A percentile compares a stretch with the other conserved stretches of the same genome.
These are phyloP conservation scores for Drosophila virilis DNA, from an alignment of 1,140 invertebrate species.

Conservation along the genomic window DNA sequence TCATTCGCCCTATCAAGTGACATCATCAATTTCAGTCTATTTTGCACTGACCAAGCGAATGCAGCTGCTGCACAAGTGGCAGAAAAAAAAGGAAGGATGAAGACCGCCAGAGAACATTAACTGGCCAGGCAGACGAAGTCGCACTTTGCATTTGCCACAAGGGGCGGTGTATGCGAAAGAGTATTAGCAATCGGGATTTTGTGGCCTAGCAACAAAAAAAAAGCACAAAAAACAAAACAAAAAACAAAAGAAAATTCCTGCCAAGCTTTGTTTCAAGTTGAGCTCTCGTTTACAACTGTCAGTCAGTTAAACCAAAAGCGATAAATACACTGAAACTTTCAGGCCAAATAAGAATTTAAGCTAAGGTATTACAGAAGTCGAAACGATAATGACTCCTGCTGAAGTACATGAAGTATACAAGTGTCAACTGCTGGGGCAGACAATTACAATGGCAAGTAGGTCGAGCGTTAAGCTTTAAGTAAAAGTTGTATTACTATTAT, in stretches of 20 bases:
- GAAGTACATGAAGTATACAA: not conserved
- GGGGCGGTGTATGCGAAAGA: not conserved
- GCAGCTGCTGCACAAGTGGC: slow-evolving; percentile 29
- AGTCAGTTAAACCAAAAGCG: slow-evolving; percentile 20
- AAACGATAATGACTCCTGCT: not conserved
- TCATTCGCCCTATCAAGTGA: slow-evolving; percentile 83
- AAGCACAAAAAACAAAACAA: slow-evolving; percentile 6
- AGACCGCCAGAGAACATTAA: slow-evolving; percentile 28
- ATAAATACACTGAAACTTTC: not conserved
- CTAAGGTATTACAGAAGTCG: not conserved
- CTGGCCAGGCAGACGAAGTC: slow-evolving; percentile 1
- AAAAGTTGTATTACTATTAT: not conserved
- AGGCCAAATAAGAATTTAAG: slow-evolving; percentile 3
- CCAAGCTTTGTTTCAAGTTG: slow-evolving; percentile 14
- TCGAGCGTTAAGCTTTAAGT: not conserved
- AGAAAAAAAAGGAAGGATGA: not conserved
- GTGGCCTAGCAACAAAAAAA: slow-evolving; percentile 5
- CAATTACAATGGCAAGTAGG: not conserved
- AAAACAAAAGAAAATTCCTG: slow-evolving; percentile 14
- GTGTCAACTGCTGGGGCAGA: not conserved
- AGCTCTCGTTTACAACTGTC: slow-evolving; percentile 28
- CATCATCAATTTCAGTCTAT: slow-evolving; percentile 84
- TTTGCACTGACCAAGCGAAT: slow-evolving; percentile 58
- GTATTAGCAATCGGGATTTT: slow-evolving; percentile 9
- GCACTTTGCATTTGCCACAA: slow-evolving; percentile 14